Evolutionary conservation across 1,140 invertebrate species (phyloP).

Genomic region (Drosophila littoralis): DNA sequence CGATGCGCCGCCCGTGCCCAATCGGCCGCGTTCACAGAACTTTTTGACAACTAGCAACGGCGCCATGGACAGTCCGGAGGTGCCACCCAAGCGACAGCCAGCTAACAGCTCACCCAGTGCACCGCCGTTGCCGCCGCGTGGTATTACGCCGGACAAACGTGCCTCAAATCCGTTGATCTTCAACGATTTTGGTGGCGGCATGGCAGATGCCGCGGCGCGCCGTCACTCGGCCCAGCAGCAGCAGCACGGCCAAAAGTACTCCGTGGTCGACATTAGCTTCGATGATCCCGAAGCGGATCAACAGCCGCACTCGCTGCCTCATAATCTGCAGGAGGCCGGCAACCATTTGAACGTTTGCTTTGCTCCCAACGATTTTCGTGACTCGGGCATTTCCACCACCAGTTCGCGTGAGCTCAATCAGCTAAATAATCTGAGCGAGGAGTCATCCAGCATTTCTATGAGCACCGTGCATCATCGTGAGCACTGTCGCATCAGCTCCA

Average conservation of each 20-base stretch:
- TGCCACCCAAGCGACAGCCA: constrained; percentile 73
- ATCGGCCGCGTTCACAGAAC: constrained; percentile 78
- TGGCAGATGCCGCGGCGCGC: constrained; percentile 52
- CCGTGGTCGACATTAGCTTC: constrained; percentile 82
- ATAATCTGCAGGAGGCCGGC: constrained; percentile 60
- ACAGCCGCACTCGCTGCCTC: constrained; percentile 72
- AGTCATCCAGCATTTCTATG: constrained; percentile 64
- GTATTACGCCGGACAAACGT: constrained; percentile 83
- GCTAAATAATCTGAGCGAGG: constrained; percentile 77
- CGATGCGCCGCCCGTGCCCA: constrained; percentile 73
- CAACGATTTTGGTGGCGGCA: constrained; percentile 68
- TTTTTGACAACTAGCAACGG: constrained; percentile 54
- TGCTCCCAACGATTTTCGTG: constrained; percentile 79
- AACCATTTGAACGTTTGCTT: constrained; percentile 63
- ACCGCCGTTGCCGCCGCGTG: constrained; percentile 85
- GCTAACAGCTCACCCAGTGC: constrained; percentile 66
- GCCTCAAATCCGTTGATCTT: constrained; percentile 79
- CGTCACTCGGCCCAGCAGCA: constrained; percentile 67
- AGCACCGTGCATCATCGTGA: constrained; percentile 77
- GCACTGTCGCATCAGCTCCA: constrained; percentile 74
- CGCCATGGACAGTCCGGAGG: constrained; percentile 73
- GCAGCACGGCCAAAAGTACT: constrained; percentile 75
- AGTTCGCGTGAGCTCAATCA: constrained; percentile 79
- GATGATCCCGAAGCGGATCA: constrained; percentile 83
- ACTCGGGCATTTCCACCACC: constrained; percentile 83